Evolutionary conservation across 2,888 invertebrate species (phyloP).

Genomic region (Sphaerophoria rueppellii): DNA sequence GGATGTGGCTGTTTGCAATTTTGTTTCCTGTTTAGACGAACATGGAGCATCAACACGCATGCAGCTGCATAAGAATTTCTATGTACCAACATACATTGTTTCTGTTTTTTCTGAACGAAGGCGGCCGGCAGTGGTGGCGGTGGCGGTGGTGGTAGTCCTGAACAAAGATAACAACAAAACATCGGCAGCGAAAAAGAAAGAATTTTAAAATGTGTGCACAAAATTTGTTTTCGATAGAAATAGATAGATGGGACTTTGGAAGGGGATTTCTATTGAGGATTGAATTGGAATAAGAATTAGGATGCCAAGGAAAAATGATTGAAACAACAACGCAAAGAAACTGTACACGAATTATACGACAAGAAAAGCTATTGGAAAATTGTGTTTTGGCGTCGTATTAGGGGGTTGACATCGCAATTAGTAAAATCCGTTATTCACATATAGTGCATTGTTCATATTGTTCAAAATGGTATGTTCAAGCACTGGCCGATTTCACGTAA

Average conservation of each 20-base stretch:
- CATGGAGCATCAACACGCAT: constrained; percentile 69
- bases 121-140: too few relatives aligned
- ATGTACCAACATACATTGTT: constrained; percentile 52
- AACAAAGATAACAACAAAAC: constrained; percentile 25
- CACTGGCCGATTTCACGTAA: too few relatives aligned
- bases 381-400: not conserved
- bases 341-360: not conserved
- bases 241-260: constrained; percentile 28
- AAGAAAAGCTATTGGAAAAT: constrained; percentile 8
- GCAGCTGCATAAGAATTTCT: constrained; percentile 67
- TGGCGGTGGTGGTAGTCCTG: not conserved
- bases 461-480: not conserved
- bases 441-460: too few relatives aligned
- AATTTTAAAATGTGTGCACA: constrained; percentile 61
- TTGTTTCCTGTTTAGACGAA: constrained; percentile 71
- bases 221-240: constrained; percentile 67
- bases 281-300: constrained; percentile 53
- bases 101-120: not conserved
- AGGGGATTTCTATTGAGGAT: constrained; percentile 48
- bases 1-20: constrained; percentile 73
- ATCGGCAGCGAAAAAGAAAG: constrained; percentile 28
- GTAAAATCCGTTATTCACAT: not conserved
- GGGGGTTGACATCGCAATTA: not conserved
- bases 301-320: constrained; percentile 23
- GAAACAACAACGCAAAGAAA: constrained; percentile 23